Evolutionary conservation across 2,113 vertebrate genomes (phyloP), one percentile per base, ranked within the genome.

Genomic region (Charadrius vociferus): DNA sequence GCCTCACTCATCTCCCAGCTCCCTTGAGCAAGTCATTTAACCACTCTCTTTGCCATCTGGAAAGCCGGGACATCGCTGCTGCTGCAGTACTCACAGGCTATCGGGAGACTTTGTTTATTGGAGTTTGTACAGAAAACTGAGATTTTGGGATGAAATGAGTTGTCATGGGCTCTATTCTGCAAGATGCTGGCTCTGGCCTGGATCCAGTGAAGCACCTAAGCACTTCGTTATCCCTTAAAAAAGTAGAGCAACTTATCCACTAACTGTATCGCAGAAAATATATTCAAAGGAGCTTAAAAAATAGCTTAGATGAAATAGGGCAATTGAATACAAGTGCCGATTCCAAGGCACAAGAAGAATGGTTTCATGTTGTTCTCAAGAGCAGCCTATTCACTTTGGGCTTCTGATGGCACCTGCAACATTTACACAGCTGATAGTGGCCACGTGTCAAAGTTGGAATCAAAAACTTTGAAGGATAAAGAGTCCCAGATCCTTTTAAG

Each of bases 131-230:
- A 65, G 89, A 81, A 95, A 94, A 79, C 93, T 89, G 93, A 71
- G 81, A 96, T 95, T 88, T 53, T 9, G 7, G 90, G 88, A 93
- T 88, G 36, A 77, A 92, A 36, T 83, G 72, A 96, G 93, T 79
- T 92, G 86, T 95, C 81, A 79, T 5, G 53, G 5, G 77, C 91
- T 95, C 94, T 41, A 18, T 88, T 81, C 86, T 84, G 68, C 73
- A 93, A 94, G 94, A 91, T 82, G 88, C 86, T 92, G 56, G 73
- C 86, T 93, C 95, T 95, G 93, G 95, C 91, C 73, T 39, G 53
- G 47, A 91, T 81, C 95, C 95, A 97, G 78, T 26, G 95, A 73
- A 86, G 86, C 89, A 85, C 84, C 95, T 90, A 79, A 82, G 66
- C 73, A 81, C 88, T 77, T 11, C 7, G 45, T 68, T 91, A 93